phyloP scores from a whole-genome alignment of 2,797 vertebrate genomes.

The Melanotaenia parkinsoni region DNA sequence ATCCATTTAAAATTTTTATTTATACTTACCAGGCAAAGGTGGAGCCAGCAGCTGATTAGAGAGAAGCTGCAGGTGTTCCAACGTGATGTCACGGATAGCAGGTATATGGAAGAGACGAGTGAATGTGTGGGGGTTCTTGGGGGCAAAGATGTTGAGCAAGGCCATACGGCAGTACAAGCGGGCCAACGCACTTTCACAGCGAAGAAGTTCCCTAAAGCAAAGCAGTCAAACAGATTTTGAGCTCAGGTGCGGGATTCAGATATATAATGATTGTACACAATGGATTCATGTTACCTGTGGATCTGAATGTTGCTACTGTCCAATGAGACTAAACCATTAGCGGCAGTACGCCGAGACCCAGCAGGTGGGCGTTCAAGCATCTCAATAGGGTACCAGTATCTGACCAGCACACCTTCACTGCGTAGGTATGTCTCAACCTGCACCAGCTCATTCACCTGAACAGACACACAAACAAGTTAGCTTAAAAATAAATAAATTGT shows the following conservation, averaged over 20 bases:
- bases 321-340: constrained; percentile 94
- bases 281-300: constrained; percentile 85
- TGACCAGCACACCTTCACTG: constrained; percentile 96
- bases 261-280: background rate
- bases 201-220: constrained; percentile 89
- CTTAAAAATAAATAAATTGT: constrained; percentile 1
- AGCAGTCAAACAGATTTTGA: background rate
- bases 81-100: constrained; percentile 94
- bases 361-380: constrained; percentile 95
- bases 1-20: background rate
- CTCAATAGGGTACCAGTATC: constrained; percentile 99
- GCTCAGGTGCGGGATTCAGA: background rate
- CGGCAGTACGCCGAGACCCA: constrained; percentile 94
- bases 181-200: constrained; percentile 93
- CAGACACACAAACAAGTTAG: constrained; percentile 17
- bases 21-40: constrained; percentile 90
- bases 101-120: constrained; percentile 97
- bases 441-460: constrained; percentile 93
- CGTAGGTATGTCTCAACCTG: constrained; percentile 97
- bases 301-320: constrained; percentile 99
- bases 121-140: constrained; percentile 95
- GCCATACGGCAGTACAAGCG: constrained; percentile 96
- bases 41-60: constrained; percentile 97
- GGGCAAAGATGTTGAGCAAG: constrained; percentile 96
- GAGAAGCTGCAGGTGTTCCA: constrained; percentile 96